Percentiles rank a stretch among this genome's conserved stretches.
Conservation (phyloP, 1,140 invertebrate genomes). For the Mercenaria mercenaria region DNA sequence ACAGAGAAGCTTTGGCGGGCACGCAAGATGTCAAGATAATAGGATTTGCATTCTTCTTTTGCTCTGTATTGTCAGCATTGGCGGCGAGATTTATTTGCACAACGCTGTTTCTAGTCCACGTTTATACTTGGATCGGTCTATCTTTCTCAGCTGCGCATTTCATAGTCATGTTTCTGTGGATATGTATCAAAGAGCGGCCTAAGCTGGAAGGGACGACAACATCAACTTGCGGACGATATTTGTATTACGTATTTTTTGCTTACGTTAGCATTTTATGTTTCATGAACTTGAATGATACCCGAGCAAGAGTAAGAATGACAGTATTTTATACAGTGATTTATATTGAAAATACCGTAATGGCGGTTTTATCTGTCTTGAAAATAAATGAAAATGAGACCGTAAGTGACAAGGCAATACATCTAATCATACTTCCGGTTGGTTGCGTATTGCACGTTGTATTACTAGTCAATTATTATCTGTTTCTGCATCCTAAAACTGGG, state of each 20-base stretch:
- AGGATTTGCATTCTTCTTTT: constrained; percentile 6
- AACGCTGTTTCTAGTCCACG: neutral
- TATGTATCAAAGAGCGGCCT: neutral
- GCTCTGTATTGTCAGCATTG: neutral
- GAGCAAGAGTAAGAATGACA: neutral
- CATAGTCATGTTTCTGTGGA: constrained; percentile 28
- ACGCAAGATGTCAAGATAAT: neutral
- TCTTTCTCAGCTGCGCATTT: neutral
- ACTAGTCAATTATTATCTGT: neutral
- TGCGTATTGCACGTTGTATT: neutral
- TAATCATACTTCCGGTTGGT: constrained; percentile 19
- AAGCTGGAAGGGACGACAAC: neutral
- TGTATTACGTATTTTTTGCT: constrained; percentile 41
- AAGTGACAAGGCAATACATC: neutral
- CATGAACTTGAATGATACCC: constrained; percentile 11
- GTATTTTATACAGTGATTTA: constrained; percentile 51
- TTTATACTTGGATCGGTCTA: neutral
- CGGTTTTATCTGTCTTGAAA: neutral
- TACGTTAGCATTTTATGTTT: constrained; percentile 34
- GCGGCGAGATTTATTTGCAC: neutral
- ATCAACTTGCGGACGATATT: neutral
- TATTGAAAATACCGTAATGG: constrained; percentile 11
- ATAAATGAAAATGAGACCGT: neutral
- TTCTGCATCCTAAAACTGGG: neutral
- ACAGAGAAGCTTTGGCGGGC: neutral